phyloP scores from a whole-genome alignment of 2,113 vertebrate species.

The Phyllostomus hastatus region DNA sequence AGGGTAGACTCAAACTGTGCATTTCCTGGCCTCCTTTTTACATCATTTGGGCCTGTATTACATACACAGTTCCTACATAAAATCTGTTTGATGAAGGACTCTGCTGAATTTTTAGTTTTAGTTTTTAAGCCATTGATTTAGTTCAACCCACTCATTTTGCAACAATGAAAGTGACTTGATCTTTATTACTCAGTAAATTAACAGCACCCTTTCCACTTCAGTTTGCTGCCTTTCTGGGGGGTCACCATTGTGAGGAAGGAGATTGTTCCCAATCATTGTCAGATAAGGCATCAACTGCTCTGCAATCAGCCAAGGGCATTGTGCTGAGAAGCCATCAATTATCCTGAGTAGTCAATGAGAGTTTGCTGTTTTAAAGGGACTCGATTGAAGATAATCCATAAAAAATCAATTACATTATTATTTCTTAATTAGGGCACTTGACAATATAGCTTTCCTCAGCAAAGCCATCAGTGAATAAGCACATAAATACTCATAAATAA shows the following conservation, averaged over 20 bases:
- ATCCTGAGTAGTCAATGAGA: slow-evolving; percentile 65
- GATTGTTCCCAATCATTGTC: background rate
- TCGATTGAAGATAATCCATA: slow-evolving; percentile 78
- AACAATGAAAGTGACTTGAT: background rate
- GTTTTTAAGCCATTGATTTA: slow-evolving; percentile 13
- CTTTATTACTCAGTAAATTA: background rate
- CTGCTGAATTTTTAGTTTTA: slow-evolving; percentile 1
- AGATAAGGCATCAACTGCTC: background rate
- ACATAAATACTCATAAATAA: slow-evolving; percentile 73
- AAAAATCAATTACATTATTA: slow-evolving; percentile 78
- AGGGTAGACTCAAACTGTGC: background rate
- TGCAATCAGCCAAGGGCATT: slow-evolving; percentile 71
- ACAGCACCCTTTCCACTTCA: background rate
- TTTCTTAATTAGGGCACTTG: slow-evolving; percentile 77
- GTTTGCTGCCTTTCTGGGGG: background rate
- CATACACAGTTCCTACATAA: background rate
- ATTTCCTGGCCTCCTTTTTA: background rate
- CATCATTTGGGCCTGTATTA: background rate
- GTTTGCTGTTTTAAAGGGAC: slow-evolving; percentile 66
- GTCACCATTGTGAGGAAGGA: background rate
- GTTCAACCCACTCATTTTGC: background rate
- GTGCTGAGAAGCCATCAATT: slow-evolving; percentile 67
- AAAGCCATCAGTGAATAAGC: slow-evolving; percentile 68
- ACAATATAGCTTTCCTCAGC: slow-evolving; percentile 76
- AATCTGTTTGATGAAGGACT: background rate